These are phyloP conservation scores for Heptranchias perlo DNA, from an alignment of 2,113 vertebrate species.

Conservation along the genomic window DNA sequence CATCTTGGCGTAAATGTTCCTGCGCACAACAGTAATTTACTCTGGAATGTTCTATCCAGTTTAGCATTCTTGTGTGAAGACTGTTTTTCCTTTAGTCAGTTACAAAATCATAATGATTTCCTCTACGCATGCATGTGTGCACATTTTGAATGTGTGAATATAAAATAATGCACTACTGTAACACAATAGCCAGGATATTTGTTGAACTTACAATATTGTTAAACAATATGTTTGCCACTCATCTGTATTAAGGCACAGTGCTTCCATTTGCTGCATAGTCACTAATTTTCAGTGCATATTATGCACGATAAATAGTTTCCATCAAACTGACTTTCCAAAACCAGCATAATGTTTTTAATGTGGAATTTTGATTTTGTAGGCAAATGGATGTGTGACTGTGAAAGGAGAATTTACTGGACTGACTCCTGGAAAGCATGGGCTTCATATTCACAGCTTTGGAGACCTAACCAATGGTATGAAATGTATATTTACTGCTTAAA, in stretches of 20 bases:
- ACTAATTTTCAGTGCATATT: background rate
- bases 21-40: background rate
- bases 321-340: background rate
- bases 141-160: background rate
- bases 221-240: background rate
- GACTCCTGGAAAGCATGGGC: slow-evolving; percentile 22
- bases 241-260: background rate
- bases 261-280: background rate
- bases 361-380: slow-evolving; percentile 8
- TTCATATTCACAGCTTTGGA: slow-evolving; percentile 20
- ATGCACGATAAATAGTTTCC: background rate
- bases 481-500: background rate
- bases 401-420: slow-evolving; percentile 30
- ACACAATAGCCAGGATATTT: background rate
- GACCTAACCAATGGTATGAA: slow-evolving; percentile 27
- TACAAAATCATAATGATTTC: background rate
- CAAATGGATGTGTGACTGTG: background rate
- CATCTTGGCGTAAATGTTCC: background rate
- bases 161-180: background rate
- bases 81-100: background rate
- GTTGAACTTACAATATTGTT: background rate
- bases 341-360: background rate
- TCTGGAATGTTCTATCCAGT: background rate
- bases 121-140: background rate
- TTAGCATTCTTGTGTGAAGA: background rate